Evolutionary conservation across 2,888 invertebrate genomes (phyloP).

Genomic region (Phlogophora meticulosa): DNA sequence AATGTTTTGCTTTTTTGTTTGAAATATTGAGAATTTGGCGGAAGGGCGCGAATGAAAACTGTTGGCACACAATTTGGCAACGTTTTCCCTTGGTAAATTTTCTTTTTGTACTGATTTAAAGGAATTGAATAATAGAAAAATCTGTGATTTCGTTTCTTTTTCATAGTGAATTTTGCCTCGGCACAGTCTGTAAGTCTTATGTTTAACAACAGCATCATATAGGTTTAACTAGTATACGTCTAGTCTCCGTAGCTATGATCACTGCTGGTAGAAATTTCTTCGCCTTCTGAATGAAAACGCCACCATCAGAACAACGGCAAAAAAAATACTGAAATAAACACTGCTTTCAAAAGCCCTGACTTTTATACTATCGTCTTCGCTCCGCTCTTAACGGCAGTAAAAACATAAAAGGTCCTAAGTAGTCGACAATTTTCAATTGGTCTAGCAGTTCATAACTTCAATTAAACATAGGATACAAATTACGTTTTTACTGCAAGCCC

Average conservation of each 20-base stretch:
- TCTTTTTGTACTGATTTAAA: slow-evolving; percentile 25
- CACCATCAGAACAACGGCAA: slow-evolving; percentile 9
- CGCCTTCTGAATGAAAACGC: slow-evolving; percentile 13
- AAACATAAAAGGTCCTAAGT: slow-evolving; percentile 1
- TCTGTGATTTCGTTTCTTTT: background rate
- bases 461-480: slow-evolving; percentile 53
- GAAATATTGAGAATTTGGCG: slow-evolving; percentile 35
- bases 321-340: slow-evolving; percentile 15
- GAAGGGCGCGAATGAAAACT: slow-evolving; percentile 46
- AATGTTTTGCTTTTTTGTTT: slow-evolving; percentile 59
- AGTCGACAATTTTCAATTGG: slow-evolving; percentile 35
- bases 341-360: slow-evolving; percentile 4
- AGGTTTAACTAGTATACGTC: slow-evolving; percentile 7
- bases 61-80: slow-evolving; percentile 50
- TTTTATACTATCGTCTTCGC: slow-evolving; percentile 1
- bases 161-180: slow-evolving; percentile 19
- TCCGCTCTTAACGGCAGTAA: background rate
- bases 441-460: slow-evolving; percentile 43
- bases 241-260: slow-evolving; percentile 14
- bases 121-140: slow-evolving; percentile 33
- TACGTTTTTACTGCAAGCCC: slow-evolving; percentile 43
- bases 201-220: background rate
- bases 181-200: slow-evolving; percentile 3
- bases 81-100: slow-evolving; percentile 15
- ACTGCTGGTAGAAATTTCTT: slow-evolving; percentile 12